A percentile compares a stretch with the other conserved stretches of the same genome.
Conservation (phyloP, 2,888 invertebrate species). For the Orthonychiurus folsomi region DNA sequence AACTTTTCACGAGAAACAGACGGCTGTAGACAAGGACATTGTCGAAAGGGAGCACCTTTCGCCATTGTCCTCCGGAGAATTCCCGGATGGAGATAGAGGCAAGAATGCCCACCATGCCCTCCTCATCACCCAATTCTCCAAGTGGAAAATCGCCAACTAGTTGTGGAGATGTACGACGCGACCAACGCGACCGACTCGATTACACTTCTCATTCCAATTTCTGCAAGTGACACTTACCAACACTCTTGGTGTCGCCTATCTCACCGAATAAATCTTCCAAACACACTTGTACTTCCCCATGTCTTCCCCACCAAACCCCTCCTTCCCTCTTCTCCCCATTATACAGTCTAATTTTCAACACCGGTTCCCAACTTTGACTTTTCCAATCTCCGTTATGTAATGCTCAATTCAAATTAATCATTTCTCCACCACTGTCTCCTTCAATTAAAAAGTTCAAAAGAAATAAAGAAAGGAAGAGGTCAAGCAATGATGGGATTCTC, state of each 20-base stretch:
- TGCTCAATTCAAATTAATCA: no score
- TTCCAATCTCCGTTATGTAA: no score
- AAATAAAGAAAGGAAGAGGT: no score
- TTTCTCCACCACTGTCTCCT: no score
- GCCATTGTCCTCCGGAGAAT: not conserved
- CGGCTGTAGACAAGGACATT: no score
- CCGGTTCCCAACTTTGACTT: no score
- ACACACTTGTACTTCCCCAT: not conserved
- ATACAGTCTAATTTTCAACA: not conserved
- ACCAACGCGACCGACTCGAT: not conserved
- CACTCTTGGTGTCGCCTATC: not conserved
- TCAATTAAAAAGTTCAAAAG: no score
- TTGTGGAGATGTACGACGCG: not conserved
- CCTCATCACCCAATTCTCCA: not conserved
- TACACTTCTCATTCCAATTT: slow-evolving; percentile 4
- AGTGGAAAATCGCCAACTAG: slow-evolving; percentile 8
- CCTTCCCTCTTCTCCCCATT: not conserved
- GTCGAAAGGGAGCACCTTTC: not conserved
- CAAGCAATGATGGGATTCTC: no score
- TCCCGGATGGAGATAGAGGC: not conserved
- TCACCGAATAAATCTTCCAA: not conserved
- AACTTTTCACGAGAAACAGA: not conserved
- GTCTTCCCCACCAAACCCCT: not conserved
- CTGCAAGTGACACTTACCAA: slow-evolving; percentile 9
- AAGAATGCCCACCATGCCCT: not conserved